Evolutionary conservation across 2,797 vertebrate genomes (phyloP), one percentile per base, ranked within the genome.

Genomic region (Margarornis squamiger): DNA sequence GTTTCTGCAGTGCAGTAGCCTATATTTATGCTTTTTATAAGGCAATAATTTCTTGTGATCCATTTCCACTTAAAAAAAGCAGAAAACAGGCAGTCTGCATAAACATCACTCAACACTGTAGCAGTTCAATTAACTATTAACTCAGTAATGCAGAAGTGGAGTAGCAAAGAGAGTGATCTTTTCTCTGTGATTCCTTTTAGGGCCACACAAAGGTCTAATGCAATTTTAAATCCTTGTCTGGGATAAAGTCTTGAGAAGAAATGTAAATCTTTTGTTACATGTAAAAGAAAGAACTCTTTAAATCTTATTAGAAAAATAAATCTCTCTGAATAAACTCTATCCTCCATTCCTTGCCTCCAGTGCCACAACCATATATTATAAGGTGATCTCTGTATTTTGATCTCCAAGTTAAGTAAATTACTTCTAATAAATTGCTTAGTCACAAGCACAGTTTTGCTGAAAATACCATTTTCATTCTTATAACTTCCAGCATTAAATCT

Each of bases 251-350:
- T 83, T 88, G 66, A 81, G 90, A 95, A 93, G 18, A 89, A 95
- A 84, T 38, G 36, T 29, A 76, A 26, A 8, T 87, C 5, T 81
- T 92, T 87, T 88, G 27, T 90, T 89, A 59, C 17, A 54, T 55
- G 62, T 51, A 59, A 78, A 92, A 94, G 34, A 78, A 30, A 49
- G 26, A 79, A n/a, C 34, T 85, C 22, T 90, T 43, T 43, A 88
- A 92, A 93, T 79, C 90, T 88, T 79, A 84, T 93, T 96, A 91
- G 48, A 80, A 85, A 86, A 89, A 86, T 79, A 88, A 92, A 87
- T 85, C 77, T 63, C 14, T 82, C 67, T 74, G 38, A 88, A 86
- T 87, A 88, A 94, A 39, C 30, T 73, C 39, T 74, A 6, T 29
- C 32, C 32, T 65, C n/a, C 27, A 17, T 66, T 85, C 30, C 12